Base-by-base conservation (phyloP, 2,888 invertebrate species). In the Salticus scenicus region DNA sequence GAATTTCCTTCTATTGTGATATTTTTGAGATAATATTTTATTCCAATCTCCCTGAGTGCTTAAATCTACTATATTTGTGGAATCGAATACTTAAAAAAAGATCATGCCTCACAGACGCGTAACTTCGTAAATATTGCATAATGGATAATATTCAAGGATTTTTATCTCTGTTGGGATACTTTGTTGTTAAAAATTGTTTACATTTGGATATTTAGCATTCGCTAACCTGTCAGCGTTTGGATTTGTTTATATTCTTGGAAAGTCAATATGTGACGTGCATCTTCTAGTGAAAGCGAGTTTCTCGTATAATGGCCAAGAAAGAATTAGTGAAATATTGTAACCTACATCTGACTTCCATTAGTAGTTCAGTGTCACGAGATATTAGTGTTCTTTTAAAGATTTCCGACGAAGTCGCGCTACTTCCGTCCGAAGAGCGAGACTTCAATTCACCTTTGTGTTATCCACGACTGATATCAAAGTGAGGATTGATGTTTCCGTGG, bases 331-430 rank as follows among this genome's bases (percentile, higher is more conserved):
- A 66, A 31, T 57, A 76, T 57, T 24, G 24, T 73, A 73, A 64
- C 77, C 83, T 31, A 77, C 51, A 66, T 83, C 12, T 77, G 17
- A 67, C 33, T 14, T 24, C 27, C 30, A 37, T 81, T 31, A 47
- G 71, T 71, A 82, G 77, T 76, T 83, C 83, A 83, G 63, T 83
- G 83, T 77, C 83, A 64, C 77, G 41, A 66, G 24, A 57, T 72
- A 83, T 77, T 77, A 51, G 57, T 73, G 24, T 57, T 72, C 51
- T 76, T 83, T 83, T 67, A 72, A 77, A 51, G 72, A 77, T 83
- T 83, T 83, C 83, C 83, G 83, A 77, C 66, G n/a, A 79, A 71
- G 51, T 64, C 80, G 57, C 74, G 80, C 33, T 81, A 64, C 75
- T 77, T 83, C 77, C 72, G 83, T 71, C 72, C 69, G 67, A 81